These are phyloP conservation scores for Mechanitis messenoides DNA, from an alignment of 2,888 invertebrate species.

Conservation along the genomic window DNA sequence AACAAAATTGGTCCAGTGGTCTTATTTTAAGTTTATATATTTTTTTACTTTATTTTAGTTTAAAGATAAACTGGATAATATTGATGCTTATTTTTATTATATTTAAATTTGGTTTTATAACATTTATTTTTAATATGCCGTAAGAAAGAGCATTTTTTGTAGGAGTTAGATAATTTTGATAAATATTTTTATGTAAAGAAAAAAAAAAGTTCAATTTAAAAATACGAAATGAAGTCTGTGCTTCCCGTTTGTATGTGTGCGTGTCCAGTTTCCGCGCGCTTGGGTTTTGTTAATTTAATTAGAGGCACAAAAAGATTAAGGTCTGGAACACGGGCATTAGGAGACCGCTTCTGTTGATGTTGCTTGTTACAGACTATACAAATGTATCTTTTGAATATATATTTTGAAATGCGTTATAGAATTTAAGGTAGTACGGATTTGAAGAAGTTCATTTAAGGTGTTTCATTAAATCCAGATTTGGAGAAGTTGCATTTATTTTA, in stretches of 20 bases:
- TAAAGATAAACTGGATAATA: no score
- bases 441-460: not conserved
- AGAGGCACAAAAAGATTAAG: constrained; percentile 77
- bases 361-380: constrained; percentile 31
- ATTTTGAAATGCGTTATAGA: not conserved
- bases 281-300: constrained; percentile 77
- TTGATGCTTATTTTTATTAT: no score
- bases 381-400: not conserved
- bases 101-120: no score
- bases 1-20: not conserved
- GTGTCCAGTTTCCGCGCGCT: constrained; percentile 74
- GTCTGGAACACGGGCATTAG: constrained; percentile 69
- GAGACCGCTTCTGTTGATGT: constrained; percentile 63
- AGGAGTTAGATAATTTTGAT: no score
- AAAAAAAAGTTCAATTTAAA: not conserved
- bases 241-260: constrained; percentile 46
- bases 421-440: not conserved
- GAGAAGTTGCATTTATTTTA: no score
- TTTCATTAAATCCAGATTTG: no score
- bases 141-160: no score
- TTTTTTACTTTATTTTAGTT: no score
- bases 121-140: no score
- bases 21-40: no score
- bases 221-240: constrained; percentile 27
- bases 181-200: no score